Evolutionary conservation across 2,797 vertebrate species (phyloP), one percentile per base, ranked within the genome.

Genomic region (Arrhamphus sclerolepis): DNA sequence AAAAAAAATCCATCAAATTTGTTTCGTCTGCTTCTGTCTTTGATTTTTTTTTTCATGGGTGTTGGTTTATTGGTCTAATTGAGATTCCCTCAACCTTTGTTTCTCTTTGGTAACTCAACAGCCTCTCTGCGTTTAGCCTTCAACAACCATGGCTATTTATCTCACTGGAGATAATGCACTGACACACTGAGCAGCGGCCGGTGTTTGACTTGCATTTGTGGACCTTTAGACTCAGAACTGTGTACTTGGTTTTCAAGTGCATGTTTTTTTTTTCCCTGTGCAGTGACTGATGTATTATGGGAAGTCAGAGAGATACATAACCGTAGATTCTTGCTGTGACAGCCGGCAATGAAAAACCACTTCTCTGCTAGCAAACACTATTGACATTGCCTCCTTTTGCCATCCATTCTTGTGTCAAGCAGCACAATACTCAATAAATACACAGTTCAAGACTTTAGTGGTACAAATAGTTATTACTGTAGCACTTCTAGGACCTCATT

Each of bases 261-360:
- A 24, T 49, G 57, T 70, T 71, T 83, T 72, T 62, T n/a, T n/a
- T n/a, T n/a, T n/a, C n/a, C 66, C 69, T 65, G 62, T 53, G 50
- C 14, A 24, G 31, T 59, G 71, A 76, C 31, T 74, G 81, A 84
- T 84, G 62, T 50, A 56, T 61, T 47, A n/a, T 26, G 49, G 62
- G 61, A 60, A 71, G 71, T 77, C 72, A 51, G 44, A 57, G 75
- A 85, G 82, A 87, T 80, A 53, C 73, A 87, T 73, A 77, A 66
- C 65, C 80, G 57, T 64, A 78, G 72, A 57, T 61, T 83, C 69
- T 41, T 63, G 77, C 82, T 83, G 78, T 84, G 85, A 85, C 85
- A 84, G 64, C 79, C 2, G 55, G 80, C 77, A 63, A 82, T 86
- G 82, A 83, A 86, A 85, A 87, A 85, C 7, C 75, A 75, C 75